Percentiles rank a stretch among this genome's conserved stretches.
Conservation (phyloP, 2,888 invertebrate genomes). For the Anarsia innoxiella region DNA sequence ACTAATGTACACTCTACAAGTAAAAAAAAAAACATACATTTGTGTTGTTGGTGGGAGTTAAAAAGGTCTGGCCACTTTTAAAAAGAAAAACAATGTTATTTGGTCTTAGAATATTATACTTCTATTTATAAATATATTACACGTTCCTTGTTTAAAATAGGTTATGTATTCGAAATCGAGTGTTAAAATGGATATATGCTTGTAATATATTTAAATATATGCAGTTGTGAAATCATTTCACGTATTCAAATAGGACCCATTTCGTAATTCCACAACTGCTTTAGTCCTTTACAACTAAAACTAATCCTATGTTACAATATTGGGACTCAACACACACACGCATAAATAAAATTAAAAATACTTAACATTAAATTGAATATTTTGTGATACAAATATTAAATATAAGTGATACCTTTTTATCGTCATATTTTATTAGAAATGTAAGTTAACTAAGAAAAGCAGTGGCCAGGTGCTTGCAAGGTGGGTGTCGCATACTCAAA, state of each 20-base stretch:
- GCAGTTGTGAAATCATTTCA: conserved; percentile 18
- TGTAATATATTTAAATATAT: conserved; percentile 7
- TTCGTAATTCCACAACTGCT: conserved; percentile 19
- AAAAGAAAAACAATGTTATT: conserved; percentile 33
- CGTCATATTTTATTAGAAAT: background rate
- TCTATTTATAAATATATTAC: conserved; percentile 16
- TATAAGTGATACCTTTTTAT: background rate
- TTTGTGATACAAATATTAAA: conserved; percentile 8
- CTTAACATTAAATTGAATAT: conserved; percentile 9
- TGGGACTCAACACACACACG: conserved; percentile 11
- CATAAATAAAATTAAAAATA: conserved; percentile 13
- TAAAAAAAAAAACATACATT: conserved; percentile 51
- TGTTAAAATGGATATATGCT: conserved; percentile 5
- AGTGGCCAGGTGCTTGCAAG: conserved; percentile 68
- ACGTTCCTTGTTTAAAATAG: background rate
- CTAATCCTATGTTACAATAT: conserved; percentile 10
- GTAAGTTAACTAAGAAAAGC: conserved; percentile 5
- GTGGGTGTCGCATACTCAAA: conserved; percentile 41
- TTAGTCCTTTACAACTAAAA: conserved; percentile 10
- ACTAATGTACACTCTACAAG: conserved; percentile 40
- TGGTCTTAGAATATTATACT: conserved; percentile 32
- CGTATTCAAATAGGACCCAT: conserved; percentile 8
- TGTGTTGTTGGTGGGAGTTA: conserved; percentile 62
- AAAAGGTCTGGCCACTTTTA: conserved; percentile 54
- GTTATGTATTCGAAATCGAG: background rate